These are phyloP conservation scores for Pinctada fucata DNA, from an alignment of 2,888 invertebrate genomes.

Conservation along the genomic window DNA sequence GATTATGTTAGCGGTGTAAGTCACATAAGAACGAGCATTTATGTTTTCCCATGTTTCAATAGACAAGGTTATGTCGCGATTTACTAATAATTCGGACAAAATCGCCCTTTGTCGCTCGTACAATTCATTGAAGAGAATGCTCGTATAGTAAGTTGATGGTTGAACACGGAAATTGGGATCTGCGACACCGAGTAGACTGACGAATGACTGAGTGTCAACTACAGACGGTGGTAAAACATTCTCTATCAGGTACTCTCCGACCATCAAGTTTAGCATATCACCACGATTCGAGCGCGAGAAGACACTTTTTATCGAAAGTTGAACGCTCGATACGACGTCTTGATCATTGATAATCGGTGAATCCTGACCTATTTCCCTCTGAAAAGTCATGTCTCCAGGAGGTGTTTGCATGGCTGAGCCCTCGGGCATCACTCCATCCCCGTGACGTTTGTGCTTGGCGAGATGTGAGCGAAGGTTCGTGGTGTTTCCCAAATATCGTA, in stretches of 20 bases:
- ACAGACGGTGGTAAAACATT: slow-evolving; percentile 40
- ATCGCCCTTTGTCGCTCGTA: slow-evolving; percentile 31
- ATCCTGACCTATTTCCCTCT: not conserved
- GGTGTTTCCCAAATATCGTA: slow-evolving; percentile 53
- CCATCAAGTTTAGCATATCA: slow-evolving; percentile 27
- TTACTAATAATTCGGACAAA: slow-evolving; percentile 25
- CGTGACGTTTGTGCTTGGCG: slow-evolving; percentile 33
- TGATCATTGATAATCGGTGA: not conserved
- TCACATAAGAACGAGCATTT: slow-evolving; percentile 29
- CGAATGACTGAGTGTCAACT: slow-evolving; percentile 46
- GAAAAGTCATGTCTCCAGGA: not conserved
- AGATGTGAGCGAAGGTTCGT: slow-evolving; percentile 52
- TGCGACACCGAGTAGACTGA: slow-evolving; percentile 39
- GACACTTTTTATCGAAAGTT: slow-evolving; percentile 7
- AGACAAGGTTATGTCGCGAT: slow-evolving; percentile 39
- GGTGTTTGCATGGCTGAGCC: not conserved
- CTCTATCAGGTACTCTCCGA: slow-evolving; percentile 46
- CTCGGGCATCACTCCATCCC: not conserved
- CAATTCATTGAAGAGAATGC: slow-evolving; percentile 24
- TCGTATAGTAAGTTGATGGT: slow-evolving; percentile 29
- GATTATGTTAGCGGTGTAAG: slow-evolving; percentile 40
- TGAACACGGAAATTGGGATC: slow-evolving; percentile 35
- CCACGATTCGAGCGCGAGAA: slow-evolving; percentile 8
- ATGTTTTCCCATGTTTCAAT: slow-evolving; percentile 46
- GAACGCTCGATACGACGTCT: not conserved